Evolutionary conservation across 1,140 invertebrate genomes (phyloP), one percentile per base, ranked within the genome.

Genomic region (Holotrichia oblita): DNA sequence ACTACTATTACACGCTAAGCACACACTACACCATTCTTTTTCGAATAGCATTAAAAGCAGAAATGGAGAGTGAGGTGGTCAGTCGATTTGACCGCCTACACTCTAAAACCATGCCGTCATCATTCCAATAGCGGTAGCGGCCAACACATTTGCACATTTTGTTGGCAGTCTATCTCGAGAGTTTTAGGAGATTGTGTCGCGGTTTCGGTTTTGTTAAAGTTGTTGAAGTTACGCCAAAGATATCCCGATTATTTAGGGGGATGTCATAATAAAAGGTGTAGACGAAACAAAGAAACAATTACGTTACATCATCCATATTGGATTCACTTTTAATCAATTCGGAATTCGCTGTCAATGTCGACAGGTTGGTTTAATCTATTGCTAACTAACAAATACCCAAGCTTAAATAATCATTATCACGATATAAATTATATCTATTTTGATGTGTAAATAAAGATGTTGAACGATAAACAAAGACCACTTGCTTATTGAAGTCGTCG

Each of bases 311-410:
- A 22, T 64, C 22, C 61, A 64, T 64, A 64, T 64, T 64, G 61
- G 61, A 64, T 64, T 64, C 61, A 7, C 61, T 64, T 20, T 64
- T 20, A 4, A 64, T 64, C 24, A 64, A 64, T 27, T 27, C 61
- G 61, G 61, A 64, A 27, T 64, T 64, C 17, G 61, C 61, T 64
- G 61, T 64, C 61, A 64, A 64, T 64, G 61, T 64, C 22, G 61
- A 64, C 61, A 64, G 61, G 61, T 64, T 64, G 20, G 61, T 64
- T 20, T 64, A 8, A 48, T 48, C 12, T 12, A 12, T 12, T 48
- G 12, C 4, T 48, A 48, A 14, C 12, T 10, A 14, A n/a, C 44
- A 48, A 12, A 48, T 12, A n/a, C 10, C 40, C 10, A 41, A 4
- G 40, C 40, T 41, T 41, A 6, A 41, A 41, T 48, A 48, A 48